Evolutionary conservation across 2,113 vertebrate species (phyloP), one percentile per base, ranked within the genome.

Genomic region (Lates calcarifer): DNA sequence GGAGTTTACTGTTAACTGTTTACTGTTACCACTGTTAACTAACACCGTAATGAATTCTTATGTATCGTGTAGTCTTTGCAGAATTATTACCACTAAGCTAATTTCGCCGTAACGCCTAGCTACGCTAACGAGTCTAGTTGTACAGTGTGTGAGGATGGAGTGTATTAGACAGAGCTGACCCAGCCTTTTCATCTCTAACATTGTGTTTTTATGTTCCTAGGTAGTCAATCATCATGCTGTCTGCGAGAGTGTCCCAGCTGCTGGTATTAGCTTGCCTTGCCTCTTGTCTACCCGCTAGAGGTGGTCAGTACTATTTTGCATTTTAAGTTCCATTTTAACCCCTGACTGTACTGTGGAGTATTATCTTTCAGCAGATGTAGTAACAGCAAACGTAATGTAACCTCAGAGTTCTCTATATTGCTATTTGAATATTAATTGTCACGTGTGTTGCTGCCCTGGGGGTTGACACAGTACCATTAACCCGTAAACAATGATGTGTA

Each of bases 221-320:
- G 1, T 18, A 15, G n/a, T 31, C 26, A 0, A 0, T 82, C 78
- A 17, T 53, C 82, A 91, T 83, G 88, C 58, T 53, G 64, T 65
- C 43, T 9, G 60, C 5, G 0, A n/a, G 7, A 56, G 24, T 22
- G n/a, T 12, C 84, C 6, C 67, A 41, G 41, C 13, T 92, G 74
- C 31, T 83, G 49, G 3, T 72, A 56, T 58, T 90, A 0, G 77
- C 83, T 6, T 82, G 31, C 28, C 18, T 92, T 1, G n/a, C 5
- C 20, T 75, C 69, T 17, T 41, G 49, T 7, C 1, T 53, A 4
- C 18, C 26, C 9, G 35, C 63, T 3, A 12, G 0, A 35, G 18
- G 1, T 12, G 85, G 89, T 90, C 39, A 81, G 88, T 88, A 65
- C 8, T 1, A 45, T 49, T 61, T 70, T 9, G 3, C 12, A 6